Evolutionary conservation across 2,113 vertebrate genomes (phyloP), one percentile per base, ranked within the genome.

Genomic region (Anolis sagrei): DNA sequence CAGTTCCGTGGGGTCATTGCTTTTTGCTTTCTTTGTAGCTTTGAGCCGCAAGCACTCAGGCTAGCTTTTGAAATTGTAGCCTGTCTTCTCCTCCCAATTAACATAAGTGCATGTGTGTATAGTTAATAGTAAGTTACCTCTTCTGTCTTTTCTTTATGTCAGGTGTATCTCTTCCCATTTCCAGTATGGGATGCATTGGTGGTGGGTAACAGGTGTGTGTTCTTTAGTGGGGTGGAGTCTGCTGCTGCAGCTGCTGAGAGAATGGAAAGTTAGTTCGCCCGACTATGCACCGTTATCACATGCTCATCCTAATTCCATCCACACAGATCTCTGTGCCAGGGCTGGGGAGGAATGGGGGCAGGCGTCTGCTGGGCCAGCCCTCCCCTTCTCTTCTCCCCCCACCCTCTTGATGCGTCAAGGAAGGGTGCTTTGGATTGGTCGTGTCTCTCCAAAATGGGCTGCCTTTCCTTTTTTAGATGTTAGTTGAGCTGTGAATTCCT

Each of bases 401-500:
- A 29, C 44, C 27, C 23, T n/a, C n/a, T 32, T 23, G 18, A 32
- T 51, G 58, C 58, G 49, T 70, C 78, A 81, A 19, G 78, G 78
- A 81, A 86, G 84, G 84, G 58, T 86, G 84, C 44, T 51, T 70
- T 75, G 84, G 84, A 86, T 86, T 86, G 78, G 84, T 51, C 81
- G 84, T 62, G 78, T 76, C 72, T 76, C 29, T 83, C 72, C 82
- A 83, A 83, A 83, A 83, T 83, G 82, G 82, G 82, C 82, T 86
- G 84, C 84, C 84, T 86, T 86, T 86, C 84, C 84, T 86, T 86
- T 86, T 86, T 86, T 86, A 86, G 84, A 86, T 86, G 78, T 86
- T 86, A 81, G 84, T 74, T n/a, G 78, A 86, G 84, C 84, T 86
- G 84, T 86, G 78, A 86, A 86, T 86, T 86, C 84, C 84, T 86